These are phyloP conservation scores for Molorchus minor DNA, from an alignment of 2,888 invertebrate species.

Conservation along the genomic window DNA sequence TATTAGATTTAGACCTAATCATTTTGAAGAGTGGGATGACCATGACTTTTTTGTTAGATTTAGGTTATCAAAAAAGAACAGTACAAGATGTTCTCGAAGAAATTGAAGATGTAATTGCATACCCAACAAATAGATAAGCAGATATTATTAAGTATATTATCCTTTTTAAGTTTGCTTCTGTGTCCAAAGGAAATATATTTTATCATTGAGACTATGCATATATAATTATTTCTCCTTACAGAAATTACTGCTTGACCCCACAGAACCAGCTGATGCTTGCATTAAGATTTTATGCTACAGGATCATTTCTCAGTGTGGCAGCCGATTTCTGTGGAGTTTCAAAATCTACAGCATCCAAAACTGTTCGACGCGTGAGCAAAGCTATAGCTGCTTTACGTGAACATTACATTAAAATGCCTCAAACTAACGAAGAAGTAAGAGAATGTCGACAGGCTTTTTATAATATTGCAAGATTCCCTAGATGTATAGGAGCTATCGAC, in stretches of 20 bases:
- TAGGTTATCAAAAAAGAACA: too few species aligned
- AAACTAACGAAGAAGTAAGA: slow-evolving; percentile 28
- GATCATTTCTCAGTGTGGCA: slow-evolving; percentile 24
- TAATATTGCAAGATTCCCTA: slow-evolving; percentile 33
- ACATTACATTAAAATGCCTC: slow-evolving; percentile 31
- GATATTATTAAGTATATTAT: not conserved
- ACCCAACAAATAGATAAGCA: slow-evolving; percentile 7
- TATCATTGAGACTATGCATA: too few species aligned
- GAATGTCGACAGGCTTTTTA: slow-evolving; percentile 22
- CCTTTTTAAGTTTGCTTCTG: too few species aligned
- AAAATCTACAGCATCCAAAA: slow-evolving; percentile 27
- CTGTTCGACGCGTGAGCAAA: slow-evolving; percentile 25
- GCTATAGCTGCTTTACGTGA: slow-evolving; percentile 26
- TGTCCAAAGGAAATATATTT: too few species aligned
- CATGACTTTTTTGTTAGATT: too few species aligned
- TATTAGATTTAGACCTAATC: slow-evolving; percentile 11
- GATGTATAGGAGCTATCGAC: slow-evolving; percentile 46
- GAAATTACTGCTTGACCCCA: slow-evolving; percentile 28
- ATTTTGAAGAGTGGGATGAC: too few species aligned
- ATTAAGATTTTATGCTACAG: slow-evolving; percentile 28
- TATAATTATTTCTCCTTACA: not conserved
- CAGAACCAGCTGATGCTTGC: slow-evolving; percentile 23
- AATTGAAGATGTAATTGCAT: not conserved
- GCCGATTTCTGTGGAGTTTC: slow-evolving; percentile 30
- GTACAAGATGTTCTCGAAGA: too few species aligned